Evolutionary conservation across 2,797 vertebrate genomes (phyloP).

Genomic region (Catamblyrhynchus diadema): DNA sequence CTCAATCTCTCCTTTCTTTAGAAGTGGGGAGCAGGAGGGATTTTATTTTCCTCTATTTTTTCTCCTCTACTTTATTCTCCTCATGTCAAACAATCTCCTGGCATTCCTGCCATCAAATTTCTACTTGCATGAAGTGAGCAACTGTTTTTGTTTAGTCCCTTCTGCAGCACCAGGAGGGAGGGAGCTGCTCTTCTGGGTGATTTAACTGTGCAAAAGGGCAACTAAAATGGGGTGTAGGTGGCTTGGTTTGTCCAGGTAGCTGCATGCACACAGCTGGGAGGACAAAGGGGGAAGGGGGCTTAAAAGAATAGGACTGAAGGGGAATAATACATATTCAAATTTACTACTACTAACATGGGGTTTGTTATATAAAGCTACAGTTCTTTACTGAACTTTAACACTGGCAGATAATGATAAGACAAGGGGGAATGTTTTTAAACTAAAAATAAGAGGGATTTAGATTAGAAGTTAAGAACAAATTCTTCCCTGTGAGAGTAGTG

Average conservation of each 20-base stretch:
- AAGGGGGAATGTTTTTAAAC: not conserved
- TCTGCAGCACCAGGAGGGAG: not conserved
- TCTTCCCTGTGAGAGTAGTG: not conserved
- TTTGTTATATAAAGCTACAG: not conserved
- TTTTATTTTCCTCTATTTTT: not conserved
- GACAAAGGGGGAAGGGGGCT: not conserved
- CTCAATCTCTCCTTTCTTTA: not conserved
- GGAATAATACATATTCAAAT: rapidly evolving
- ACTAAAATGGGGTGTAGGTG: not conserved
- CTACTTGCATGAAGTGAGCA: not conserved
- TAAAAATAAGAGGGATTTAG: not conserved
- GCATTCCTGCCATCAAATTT: not conserved
- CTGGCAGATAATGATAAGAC: not conserved
- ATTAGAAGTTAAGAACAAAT: not conserved
- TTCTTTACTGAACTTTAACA: not conserved
- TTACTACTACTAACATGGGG: rapidly evolving
- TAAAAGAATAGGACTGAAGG: not conserved
- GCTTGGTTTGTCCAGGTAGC: not conserved
- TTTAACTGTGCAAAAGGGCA: not conserved
- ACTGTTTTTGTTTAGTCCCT: not conserved
- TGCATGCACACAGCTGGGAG: not conserved
- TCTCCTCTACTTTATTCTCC: not conserved
- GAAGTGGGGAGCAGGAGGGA: not conserved
- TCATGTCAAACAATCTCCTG: not conserved
- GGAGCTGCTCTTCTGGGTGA: not conserved